phyloP scores from a whole-genome alignment of 2,888 invertebrate species.

The Pimpla rufipes region DNA sequence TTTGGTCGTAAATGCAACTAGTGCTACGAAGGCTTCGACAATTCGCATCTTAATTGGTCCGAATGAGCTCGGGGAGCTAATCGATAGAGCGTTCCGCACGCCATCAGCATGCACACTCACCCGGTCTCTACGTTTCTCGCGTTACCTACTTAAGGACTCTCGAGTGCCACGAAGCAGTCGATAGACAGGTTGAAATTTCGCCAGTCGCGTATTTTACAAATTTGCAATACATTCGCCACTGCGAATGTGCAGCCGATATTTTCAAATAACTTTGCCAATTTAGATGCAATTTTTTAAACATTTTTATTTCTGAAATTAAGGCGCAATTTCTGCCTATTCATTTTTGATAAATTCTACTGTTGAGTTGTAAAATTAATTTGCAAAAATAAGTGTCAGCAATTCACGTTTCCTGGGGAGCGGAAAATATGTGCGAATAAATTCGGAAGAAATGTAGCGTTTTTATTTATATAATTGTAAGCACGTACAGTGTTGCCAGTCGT shows the following conservation, averaged over 20 bases:
- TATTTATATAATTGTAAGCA: no score
- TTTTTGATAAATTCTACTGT: not conserved
- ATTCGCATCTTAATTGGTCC: constrained; percentile 21
- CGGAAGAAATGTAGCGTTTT: no score
- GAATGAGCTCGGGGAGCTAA: not conserved
- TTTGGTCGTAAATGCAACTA: not conserved
- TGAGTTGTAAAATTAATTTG: not conserved
- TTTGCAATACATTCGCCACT: not conserved
- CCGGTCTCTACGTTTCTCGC: not conserved
- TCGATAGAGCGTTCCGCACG: constrained; percentile 33
- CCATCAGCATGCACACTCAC: constrained; percentile 1
- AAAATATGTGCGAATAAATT: no score
- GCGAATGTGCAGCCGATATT: not conserved
- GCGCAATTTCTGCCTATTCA: not conserved
- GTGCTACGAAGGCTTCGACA: not conserved
- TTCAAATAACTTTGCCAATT: not conserved
- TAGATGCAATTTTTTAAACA: not conserved
- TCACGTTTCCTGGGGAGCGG: not conserved
- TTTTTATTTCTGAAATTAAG: not conserved
- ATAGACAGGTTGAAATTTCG: not conserved
- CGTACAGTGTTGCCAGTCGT: no score
- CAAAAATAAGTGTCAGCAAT: not conserved
- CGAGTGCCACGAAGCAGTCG: not conserved
- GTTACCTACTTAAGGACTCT: not conserved
- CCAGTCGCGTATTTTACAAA: not conserved